These are phyloP conservation scores for Mayetiola destructor DNA, from an alignment of 2,888 invertebrate genomes.

Conservation along the genomic window DNA sequence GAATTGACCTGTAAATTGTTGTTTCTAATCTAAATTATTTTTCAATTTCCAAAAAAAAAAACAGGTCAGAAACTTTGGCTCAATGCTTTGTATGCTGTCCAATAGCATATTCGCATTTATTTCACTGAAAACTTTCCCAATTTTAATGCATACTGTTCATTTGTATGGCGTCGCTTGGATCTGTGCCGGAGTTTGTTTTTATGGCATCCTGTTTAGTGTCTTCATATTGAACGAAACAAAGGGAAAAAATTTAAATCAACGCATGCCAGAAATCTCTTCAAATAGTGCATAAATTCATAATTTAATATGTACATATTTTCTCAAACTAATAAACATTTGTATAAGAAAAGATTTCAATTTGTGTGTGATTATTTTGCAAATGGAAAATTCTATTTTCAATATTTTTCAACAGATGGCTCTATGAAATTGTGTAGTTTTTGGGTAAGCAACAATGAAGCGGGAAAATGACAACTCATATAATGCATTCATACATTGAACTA, in stretches of 20 bases:
- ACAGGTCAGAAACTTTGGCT: constrained; percentile 18
- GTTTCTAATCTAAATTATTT: not conserved
- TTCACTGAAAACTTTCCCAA: constrained; percentile 18
- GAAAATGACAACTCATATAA: constrained; percentile 1
- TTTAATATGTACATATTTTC: not conserved
- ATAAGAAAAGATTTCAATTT: not conserved
- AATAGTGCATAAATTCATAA: not conserved
- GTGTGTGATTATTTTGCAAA: not conserved
- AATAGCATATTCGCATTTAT: constrained; percentile 18
- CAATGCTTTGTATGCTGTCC: constrained; percentile 17
- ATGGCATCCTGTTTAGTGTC: constrained; percentile 14
- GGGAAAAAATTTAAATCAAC: constrained; percentile 15
- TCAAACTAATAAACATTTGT: not conserved
- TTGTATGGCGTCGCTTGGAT: constrained; percentile 17
- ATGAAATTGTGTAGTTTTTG: too few relatives aligned
- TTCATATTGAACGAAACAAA: constrained; percentile 18
- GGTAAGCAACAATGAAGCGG: not conserved
- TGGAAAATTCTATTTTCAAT: too few relatives aligned
- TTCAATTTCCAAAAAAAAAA: too few relatives aligned
- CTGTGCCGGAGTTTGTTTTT: constrained; percentile 15
- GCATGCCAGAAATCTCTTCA: not conserved
- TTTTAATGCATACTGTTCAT: constrained; percentile 15
- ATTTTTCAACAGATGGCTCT: not conserved
- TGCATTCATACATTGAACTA: not conserved
- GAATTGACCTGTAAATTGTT: not conserved